These are phyloP conservation scores for Gopherus flavomarginatus DNA, from an alignment of 2,113 vertebrate genomes.

Conservation along the genomic window DNA sequence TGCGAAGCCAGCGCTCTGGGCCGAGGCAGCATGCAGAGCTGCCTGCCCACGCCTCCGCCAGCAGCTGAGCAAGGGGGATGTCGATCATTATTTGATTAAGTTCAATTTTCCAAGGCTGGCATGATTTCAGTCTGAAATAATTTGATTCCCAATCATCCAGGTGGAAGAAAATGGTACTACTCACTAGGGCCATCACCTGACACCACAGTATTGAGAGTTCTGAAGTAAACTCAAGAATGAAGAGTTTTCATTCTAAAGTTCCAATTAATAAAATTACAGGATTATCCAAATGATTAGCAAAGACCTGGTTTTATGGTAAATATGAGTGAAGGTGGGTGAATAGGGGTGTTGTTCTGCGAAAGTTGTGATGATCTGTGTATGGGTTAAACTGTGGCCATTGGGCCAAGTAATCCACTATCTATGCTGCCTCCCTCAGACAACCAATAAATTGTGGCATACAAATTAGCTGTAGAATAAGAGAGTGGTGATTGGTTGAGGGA, in stretches of 20 bases:
- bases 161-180: neutral
- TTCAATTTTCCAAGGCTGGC: neutral
- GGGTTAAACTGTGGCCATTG: neutral
- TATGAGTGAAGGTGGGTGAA: neutral
- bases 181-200: accelerated
- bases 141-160: neutral
- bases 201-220: neutral
- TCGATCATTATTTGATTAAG: neutral
- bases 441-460: neutral
- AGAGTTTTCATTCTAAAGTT: neutral
- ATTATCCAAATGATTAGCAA: neutral
- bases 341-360: neutral
- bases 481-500: neutral
- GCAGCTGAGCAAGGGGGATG: no score
- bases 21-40: no score
- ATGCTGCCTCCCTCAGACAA: neutral
- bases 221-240: neutral
- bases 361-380: neutral
- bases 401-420: neutral
- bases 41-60: no score
- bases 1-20: no score
- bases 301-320: neutral
- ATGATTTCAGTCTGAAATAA: accelerated
- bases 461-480: neutral
- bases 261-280: neutral